Percentiles rank a stretch among this genome's conserved stretches.
Conservation (phyloP, 2,113 vertebrate genomes). For the Cavia porcellus region DNA sequence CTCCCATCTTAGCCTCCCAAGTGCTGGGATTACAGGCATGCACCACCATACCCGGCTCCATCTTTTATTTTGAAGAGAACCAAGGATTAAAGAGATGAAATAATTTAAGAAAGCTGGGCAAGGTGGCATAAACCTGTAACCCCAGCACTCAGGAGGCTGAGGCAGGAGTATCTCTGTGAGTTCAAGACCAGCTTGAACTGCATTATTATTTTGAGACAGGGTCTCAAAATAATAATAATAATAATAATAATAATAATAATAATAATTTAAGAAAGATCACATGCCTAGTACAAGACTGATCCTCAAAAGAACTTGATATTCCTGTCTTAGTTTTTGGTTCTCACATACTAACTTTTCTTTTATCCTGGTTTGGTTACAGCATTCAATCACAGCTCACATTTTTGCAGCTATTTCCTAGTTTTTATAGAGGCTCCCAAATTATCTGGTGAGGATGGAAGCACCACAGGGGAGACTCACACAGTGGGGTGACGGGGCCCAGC, state of each 20-base stretch:
- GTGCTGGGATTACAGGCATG: too few species aligned
- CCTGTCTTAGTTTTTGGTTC: background rate
- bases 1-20: too few species aligned
- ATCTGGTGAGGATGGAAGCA: background rate
- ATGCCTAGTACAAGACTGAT: background rate
- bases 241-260: background rate
- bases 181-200: background rate
- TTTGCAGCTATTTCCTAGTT: too few species aligned
- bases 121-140: background rate
- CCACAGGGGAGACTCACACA: rapidly evolving
- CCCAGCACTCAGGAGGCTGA: background rate
- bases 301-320: background rate
- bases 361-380: background rate
- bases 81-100: background rate
- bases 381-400: background rate
- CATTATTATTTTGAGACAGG: too few species aligned
- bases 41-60: too few species aligned
- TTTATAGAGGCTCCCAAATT: background rate
- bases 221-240: background rate
- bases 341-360: rapidly evolving
- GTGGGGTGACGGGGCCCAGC: rapidly evolving
- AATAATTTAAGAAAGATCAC: background rate
- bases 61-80: background rate
- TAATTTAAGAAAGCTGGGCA: too few species aligned
- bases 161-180: background rate